A percentile compares a stretch with the other conserved stretches of the same genome.
These are phyloP conservation scores for Ceriagrion tenellum DNA, from an alignment of 2,888 invertebrate genomes.

Conservation along the genomic window DNA sequence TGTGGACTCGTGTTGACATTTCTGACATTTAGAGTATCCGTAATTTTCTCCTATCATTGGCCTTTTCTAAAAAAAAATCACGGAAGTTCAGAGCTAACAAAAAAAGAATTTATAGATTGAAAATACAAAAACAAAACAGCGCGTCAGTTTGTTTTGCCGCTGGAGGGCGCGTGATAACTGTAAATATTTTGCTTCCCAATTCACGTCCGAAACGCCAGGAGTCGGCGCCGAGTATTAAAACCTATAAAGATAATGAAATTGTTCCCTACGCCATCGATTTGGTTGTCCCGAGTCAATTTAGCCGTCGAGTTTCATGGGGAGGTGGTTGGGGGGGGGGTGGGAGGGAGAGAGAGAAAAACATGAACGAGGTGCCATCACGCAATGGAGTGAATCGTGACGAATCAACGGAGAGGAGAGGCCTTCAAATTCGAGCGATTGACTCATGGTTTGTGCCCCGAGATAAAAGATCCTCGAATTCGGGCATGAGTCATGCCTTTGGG, in stretches of 20 bases:
- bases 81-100: too few species aligned
- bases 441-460: neutral
- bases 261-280: neutral
- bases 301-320: neutral
- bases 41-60: too few species aligned
- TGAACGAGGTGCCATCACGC: neutral
- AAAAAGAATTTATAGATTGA: too few species aligned
- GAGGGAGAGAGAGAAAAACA: neutral
- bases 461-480: neutral
- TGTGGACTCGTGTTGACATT: too few species aligned
- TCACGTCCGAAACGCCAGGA: neutral
- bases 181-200: neutral
- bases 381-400: constrained; percentile 23
- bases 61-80: too few species aligned
- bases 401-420: neutral
- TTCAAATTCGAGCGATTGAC: neutral
- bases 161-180: neutral
- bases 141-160: neutral
- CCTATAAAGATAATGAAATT: constrained; percentile 10
- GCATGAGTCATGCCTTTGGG: neutral
- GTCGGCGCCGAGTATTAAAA: neutral
- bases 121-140: neutral
- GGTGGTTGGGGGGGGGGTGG: too few species aligned
- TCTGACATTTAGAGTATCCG: too few species aligned
- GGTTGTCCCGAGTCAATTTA: neutral